phyloP scores from a whole-genome alignment of 2,113 vertebrate genomes.

The Ctenomys sociabilis region DNA sequence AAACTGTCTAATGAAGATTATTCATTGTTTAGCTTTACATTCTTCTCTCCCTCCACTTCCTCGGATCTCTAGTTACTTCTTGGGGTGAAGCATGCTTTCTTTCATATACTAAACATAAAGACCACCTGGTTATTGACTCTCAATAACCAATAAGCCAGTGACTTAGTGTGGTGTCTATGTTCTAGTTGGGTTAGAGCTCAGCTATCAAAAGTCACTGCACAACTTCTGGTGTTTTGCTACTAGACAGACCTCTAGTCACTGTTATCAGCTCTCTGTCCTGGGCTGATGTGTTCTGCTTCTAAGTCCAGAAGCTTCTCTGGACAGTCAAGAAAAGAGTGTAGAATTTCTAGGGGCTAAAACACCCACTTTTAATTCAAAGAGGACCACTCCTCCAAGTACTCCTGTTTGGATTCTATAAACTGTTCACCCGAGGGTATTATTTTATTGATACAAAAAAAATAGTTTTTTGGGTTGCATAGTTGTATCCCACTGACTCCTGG shows the following conservation, averaged over 20 bases:
- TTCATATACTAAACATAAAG: not conserved
- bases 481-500: conserved; percentile 8
- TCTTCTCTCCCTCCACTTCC: not conserved
- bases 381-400: not conserved
- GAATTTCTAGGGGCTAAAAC: not conserved
- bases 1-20: not conserved
- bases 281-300: not conserved
- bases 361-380: not conserved
- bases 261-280: not conserved
- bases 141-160: not conserved
- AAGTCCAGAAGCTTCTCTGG: not conserved
- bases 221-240: not conserved
- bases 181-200: not conserved
- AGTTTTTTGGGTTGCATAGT: not conserved
- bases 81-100: not conserved
- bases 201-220: not conserved
- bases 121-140: not conserved
- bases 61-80: not conserved
- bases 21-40: not conserved
- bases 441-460: conserved; percentile 39
- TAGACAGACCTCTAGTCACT: not conserved
- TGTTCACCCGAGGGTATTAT: not conserved
- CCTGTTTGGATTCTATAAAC: not conserved
- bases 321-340: not conserved
- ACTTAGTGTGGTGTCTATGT: not conserved